A percentile compares a stretch with the other conserved stretches of the same genome.
Conservation (phyloP, 2,797 vertebrate species). For the Hephaestus fuliginosus region DNA sequence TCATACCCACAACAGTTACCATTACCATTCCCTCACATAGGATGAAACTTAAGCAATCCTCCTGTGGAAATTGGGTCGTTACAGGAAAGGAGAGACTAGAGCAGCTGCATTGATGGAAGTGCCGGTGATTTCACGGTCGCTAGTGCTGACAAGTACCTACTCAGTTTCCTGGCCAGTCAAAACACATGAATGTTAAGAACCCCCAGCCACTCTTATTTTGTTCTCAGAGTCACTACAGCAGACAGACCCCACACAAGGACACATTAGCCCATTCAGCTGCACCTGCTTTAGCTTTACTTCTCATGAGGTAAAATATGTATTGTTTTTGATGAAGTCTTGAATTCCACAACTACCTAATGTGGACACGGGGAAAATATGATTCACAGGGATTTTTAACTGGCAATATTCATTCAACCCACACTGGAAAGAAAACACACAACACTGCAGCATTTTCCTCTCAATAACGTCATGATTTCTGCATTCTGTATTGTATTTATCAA, state of each 20-base stretch:
- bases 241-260: constrained; percentile 21
- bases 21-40: constrained; percentile 34
- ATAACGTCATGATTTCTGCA: constrained; percentile 10
- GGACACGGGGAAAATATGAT: neutral
- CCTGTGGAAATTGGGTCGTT: constrained; percentile 39
- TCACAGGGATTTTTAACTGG: neutral
- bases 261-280: constrained; percentile 15
- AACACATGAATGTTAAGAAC: constrained; percentile 48
- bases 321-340: neutral
- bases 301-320: neutral
- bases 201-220: constrained; percentile 16
- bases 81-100: constrained; percentile 19
- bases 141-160: constrained; percentile 41
- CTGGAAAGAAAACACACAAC: neutral
- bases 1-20: constrained; percentile 17
- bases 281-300: constrained; percentile 3
- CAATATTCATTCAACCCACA: neutral
- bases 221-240: constrained; percentile 25
- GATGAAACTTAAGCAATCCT: constrained; percentile 34
- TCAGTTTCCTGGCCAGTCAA: constrained; percentile 49
- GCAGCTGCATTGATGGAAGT: constrained; percentile 34
- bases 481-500: constrained; percentile 14
- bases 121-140: constrained; percentile 38
- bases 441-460: neutral
- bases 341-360: neutral